Percentiles rank a stretch among this genome's conserved stretches.
Evolutionary conservation across 2,888 invertebrate species (phyloP).

Genomic region (Agapetus fuscipes): DNA sequence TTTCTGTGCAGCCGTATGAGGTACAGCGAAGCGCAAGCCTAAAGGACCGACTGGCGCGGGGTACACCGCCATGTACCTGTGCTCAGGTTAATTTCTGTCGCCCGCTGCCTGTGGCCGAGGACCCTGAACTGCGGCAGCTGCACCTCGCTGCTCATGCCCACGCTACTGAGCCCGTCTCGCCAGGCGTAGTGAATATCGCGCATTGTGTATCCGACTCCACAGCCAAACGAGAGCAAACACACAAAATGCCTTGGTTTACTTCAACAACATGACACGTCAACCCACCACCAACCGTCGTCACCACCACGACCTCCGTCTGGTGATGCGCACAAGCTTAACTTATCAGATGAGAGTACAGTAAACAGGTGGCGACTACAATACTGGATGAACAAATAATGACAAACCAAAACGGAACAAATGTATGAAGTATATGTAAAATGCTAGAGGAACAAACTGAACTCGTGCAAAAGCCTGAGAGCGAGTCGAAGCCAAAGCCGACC

Average conservation of each 20-base stretch:
- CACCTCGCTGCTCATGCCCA: conserved; percentile 92
- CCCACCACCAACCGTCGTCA: no score
- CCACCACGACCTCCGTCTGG: conserved; percentile 5
- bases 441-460: conserved; percentile 4
- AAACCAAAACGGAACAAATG: not conserved
- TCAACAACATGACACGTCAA: conserved; percentile 21
- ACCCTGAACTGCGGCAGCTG: conserved; percentile 96
- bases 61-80: conserved; percentile 65
- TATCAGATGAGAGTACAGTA: not conserved
- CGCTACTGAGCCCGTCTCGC: conserved; percentile 86
- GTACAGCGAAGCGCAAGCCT: conserved; percentile 37
- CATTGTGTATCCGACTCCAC: conserved; percentile 94
- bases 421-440: not conserved
- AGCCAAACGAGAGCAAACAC: conserved; percentile 34
- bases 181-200: conserved; percentile 95
- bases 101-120: conserved; percentile 90
- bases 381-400: not conserved
- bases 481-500: conserved; percentile 13
- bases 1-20: conserved; percentile 33
- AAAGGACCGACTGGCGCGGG: conserved; percentile 6
- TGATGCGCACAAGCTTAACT: not conserved
- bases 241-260: conserved; percentile 26
- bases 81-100: conserved; percentile 88
- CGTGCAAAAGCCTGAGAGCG: conserved; percentile 18
- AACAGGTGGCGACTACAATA: not conserved